These are phyloP conservation scores for Tetramorium bicarinatum DNA, from an alignment of 2,888 invertebrate species.

Conservation along the genomic window DNA sequence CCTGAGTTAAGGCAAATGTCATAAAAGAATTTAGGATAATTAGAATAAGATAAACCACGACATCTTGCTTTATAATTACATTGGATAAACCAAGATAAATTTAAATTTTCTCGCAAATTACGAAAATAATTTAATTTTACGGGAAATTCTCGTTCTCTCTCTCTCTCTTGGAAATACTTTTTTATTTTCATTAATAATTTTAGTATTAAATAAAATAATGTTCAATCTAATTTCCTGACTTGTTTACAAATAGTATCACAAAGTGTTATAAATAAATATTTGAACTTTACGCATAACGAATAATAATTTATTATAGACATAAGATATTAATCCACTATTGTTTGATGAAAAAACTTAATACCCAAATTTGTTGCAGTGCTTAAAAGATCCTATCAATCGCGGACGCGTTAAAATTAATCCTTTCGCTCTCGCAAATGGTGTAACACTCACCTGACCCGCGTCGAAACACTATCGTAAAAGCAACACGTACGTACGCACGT, in stretches of 20 bases:
- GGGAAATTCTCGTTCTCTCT: background rate
- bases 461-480: constrained; percentile 29
- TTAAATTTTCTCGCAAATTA: background rate
- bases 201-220: background rate
- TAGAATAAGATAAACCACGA: background rate
- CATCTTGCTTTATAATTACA: background rate
- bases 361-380: background rate
- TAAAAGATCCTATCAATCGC: constrained; percentile 47
- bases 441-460: constrained; percentile 59
- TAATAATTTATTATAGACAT: background rate
- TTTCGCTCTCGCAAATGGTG: constrained; percentile 38
- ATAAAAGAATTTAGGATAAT: background rate
- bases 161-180: background rate
- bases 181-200: background rate
- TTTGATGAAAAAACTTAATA: background rate
- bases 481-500: constrained; percentile 4
- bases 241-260: background rate
- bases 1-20: background rate
- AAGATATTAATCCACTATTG: background rate
- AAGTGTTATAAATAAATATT: background rate
- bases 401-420: constrained; percentile 67
- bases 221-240: background rate
- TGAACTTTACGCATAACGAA: background rate
- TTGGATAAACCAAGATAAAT: background rate
- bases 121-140: background rate